Base-by-base conservation (phyloP, 2,888 invertebrate species). In the Lydus trimaculatus region DNA sequence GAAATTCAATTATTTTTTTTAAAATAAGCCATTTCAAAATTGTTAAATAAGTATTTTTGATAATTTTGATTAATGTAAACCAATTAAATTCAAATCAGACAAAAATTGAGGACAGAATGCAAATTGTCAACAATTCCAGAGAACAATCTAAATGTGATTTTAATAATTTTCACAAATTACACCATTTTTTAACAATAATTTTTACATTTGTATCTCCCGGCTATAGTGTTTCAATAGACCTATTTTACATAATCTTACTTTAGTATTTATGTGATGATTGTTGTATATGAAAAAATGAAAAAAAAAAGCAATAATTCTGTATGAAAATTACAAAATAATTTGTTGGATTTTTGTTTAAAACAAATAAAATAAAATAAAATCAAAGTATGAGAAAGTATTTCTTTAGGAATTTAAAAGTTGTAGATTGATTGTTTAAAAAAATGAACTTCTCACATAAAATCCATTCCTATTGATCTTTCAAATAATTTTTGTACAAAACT, bases 1-100 rank as follows among this genome's bases (percentile, higher is more conserved):
- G 86, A 33, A 23, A 25, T 23, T 9, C 11, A 11, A 13, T n/a
- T n/a, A 59, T 58, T 58, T n/a, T 59, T 43, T 5, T 17, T 3
- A 33, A 33, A 11, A 33, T 3, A 28, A 28, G 4, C 2, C 28
- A 28, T 28, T 28, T 4, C 2, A 28, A 28, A 33, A 33, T 33
- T 11, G 33, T n/a, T n/a, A n/a, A n/a, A n/a, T 33, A 33, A 1
- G 13, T 36, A 15, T 15, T 43, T 43, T n/a, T 2, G 2, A n/a
- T 6, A 13, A 13, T 59, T n/a, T 60, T 60, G 7, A 33, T 33
- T 25, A 6, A 8, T 25, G 1, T 7, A 43, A 33, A 4, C 11
- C 25, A 56, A 60, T 60, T 60, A 39, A 39, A 39, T 31, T 36
- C 36, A 31, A 36, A 31, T 60, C n/a, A 39, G 9, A 60, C n/a